These are phyloP conservation scores for Amblyopsis hoosieri DNA, from an alignment of 2,797 vertebrate species.

Conservation along the genomic window DNA sequence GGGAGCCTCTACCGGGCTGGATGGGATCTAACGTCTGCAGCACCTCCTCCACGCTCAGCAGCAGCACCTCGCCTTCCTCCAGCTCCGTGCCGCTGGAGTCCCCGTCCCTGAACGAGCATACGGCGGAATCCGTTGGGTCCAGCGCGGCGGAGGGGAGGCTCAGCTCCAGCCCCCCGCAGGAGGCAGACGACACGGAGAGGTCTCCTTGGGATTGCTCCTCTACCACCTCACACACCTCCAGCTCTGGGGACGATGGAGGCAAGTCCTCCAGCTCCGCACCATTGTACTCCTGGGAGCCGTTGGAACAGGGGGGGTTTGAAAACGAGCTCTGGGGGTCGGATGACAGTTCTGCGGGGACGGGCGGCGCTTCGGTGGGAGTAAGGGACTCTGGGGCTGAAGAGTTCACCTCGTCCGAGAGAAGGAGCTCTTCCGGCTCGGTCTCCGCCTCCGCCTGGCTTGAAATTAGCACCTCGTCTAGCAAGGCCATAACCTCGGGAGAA, in stretches of 20 bases:
- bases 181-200: slow-evolving; percentile 54
- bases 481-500: slow-evolving; percentile 87
- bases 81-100: slow-evolving; percentile 80
- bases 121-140: slow-evolving; percentile 70
- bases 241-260: slow-evolving; percentile 75
- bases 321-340: slow-evolving; percentile 79
- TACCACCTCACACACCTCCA: slow-evolving; percentile 83
- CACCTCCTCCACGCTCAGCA: slow-evolving; percentile 92
- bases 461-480: slow-evolving; percentile 89
- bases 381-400: slow-evolving; percentile 74
- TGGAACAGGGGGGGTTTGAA: slow-evolving; percentile 74
- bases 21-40: slow-evolving; percentile 90
- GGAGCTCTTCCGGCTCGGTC: slow-evolving; percentile 56
- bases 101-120: slow-evolving; percentile 86
- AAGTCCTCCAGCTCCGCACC: slow-evolving; percentile 85
- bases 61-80: slow-evolving; percentile 89
- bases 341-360: slow-evolving; percentile 80
- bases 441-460: slow-evolving; percentile 74
- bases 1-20: slow-evolving; percentile 82
- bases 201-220: slow-evolving; percentile 72
- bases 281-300: slow-evolving; percentile 88
- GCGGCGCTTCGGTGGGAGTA: slow-evolving; percentile 87
- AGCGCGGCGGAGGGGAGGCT: slow-evolving; percentile 62
- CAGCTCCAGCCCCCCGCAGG: slow-evolving; percentile 65
- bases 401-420: slow-evolving; percentile 46